These are phyloP conservation scores for Miichthys miiuy DNA, from an alignment of 2,797 vertebrate species.

Conservation along the genomic window DNA sequence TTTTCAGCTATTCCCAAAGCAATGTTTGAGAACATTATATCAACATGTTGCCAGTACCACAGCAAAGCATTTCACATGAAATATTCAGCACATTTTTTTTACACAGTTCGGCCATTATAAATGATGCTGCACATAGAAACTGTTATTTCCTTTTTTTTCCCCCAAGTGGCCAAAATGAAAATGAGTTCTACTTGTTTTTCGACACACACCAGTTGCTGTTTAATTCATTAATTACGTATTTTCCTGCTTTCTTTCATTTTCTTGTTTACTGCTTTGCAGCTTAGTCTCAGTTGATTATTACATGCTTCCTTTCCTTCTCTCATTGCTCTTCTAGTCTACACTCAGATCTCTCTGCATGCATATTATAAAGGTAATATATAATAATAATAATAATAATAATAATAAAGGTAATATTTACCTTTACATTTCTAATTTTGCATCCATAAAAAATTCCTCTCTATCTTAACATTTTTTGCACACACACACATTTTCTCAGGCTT, in stretches of 20 bases:
- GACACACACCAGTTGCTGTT: background rate
- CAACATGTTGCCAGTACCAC: conserved; percentile 7
- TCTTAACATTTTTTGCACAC: background rate
- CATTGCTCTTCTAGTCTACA: background rate
- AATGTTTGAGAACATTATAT: conserved; percentile 14
- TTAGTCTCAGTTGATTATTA: background rate
- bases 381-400: too few relatives aligned
- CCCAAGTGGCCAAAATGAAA: background rate
- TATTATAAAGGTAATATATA: too few relatives aligned
- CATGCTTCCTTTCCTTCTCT: background rate
- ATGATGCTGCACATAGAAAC: background rate
- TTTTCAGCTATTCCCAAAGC: conserved; percentile 16
- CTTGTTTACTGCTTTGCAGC: background rate
- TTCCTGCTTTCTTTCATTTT: background rate
- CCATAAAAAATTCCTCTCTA: background rate
- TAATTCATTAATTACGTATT: background rate
- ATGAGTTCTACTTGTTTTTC: conserved; percentile 23
- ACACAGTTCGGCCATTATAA: conserved; percentile 12
- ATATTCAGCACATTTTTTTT: conserved; percentile 52
- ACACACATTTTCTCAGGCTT: background rate
- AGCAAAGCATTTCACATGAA: conserved; percentile 17
- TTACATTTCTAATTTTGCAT: background rate
- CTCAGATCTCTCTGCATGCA: too few relatives aligned
- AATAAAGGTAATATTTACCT: too few relatives aligned
- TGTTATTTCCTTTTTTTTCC: conserved; percentile 5